A percentile compares a stretch with the other conserved stretches of the same genome.
Conservation (phyloP, 2,113 vertebrate species). For the Theropithecus gelada region DNA sequence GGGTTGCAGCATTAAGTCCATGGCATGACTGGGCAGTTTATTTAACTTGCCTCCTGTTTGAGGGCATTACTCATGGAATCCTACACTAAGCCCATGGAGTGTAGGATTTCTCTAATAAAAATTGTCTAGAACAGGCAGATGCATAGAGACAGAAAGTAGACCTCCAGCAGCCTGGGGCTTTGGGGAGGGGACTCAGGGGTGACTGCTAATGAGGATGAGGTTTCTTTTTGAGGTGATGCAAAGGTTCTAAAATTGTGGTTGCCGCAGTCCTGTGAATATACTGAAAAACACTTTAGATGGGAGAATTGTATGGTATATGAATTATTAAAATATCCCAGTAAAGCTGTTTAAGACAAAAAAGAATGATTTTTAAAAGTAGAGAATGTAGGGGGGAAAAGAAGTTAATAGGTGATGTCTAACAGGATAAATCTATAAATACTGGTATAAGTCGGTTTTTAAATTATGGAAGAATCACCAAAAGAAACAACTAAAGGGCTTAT, state of each 20-base stretch:
- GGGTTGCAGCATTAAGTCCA: no score
- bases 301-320: not conserved
- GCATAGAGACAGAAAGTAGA: not conserved
- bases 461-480: not conserved
- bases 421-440: not conserved
- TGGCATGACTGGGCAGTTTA: not conserved
- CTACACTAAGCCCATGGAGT: not conserved
- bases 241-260: not conserved
- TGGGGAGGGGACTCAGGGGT: not conserved
- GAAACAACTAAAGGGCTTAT: not conserved
- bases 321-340: not conserved
- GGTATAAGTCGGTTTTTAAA: not conserved
- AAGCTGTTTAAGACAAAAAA: not conserved
- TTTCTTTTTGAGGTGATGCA: not conserved
- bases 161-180: not conserved
- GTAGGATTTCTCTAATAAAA: not conserved
- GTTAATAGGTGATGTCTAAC: not conserved
- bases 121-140: not conserved
- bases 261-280: not conserved
- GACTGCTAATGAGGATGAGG: accelerated
- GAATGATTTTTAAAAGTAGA: not conserved
- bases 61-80: not conserved
- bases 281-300: not conserved
- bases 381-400: not conserved
- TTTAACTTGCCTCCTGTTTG: not conserved